A percentile compares a stretch with the other conserved stretches of the same genome.
These are phyloP conservation scores for Tetrapedia diversipes DNA, from an alignment of 2,888 invertebrate species.

Conservation along the genomic window DNA sequence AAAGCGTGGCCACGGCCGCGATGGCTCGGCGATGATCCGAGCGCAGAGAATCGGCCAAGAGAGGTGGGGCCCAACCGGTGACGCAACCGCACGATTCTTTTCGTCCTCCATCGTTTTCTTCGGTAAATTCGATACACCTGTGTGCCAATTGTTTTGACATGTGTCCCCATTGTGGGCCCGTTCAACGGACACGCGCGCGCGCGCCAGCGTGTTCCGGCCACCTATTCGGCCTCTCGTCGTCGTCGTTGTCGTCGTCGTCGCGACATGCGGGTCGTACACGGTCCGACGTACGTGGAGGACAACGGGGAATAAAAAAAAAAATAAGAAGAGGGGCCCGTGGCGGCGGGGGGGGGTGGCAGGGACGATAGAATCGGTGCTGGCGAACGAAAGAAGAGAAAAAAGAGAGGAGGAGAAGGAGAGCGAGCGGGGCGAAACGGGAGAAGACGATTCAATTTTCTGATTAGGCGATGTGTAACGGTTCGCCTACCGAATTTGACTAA, in stretches of 20 bases:
- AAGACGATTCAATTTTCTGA: conserved; percentile 78
- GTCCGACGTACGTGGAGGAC: conserved; percentile 65
- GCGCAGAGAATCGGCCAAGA: conserved; percentile 39
- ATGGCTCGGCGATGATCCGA: conserved; percentile 25
- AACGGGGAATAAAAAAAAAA: conserved; percentile 1
- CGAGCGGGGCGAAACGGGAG: conserved; percentile 24
- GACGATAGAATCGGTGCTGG: conserved; percentile 16
- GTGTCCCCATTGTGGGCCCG: conserved; percentile 78
- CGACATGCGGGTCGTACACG: conserved; percentile 77
- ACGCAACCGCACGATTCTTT: conserved; percentile 70
- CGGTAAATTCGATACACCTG: conserved; percentile 77
- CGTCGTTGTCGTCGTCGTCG: too few relatives aligned
- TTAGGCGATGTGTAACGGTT: conserved; percentile 62
- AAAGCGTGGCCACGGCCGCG: not conserved
- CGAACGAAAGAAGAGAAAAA: conserved; percentile 21
- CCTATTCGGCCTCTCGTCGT: conserved; percentile 63
- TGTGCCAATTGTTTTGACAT: conserved; percentile 82
- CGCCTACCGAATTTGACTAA: conserved; percentile 45
- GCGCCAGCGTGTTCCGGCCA: conserved; percentile 55
- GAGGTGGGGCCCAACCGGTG: conserved; percentile 55
- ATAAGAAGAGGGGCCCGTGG: conserved; percentile 4
- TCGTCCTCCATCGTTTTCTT: conserved; percentile 61
- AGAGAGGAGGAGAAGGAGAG: not conserved
- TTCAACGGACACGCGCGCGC: conserved; percentile 41
- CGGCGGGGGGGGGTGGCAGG: conserved; percentile 44